Conservation (phyloP, 2,888 invertebrate species). For the Cheiracanthium punctorium region DNA sequence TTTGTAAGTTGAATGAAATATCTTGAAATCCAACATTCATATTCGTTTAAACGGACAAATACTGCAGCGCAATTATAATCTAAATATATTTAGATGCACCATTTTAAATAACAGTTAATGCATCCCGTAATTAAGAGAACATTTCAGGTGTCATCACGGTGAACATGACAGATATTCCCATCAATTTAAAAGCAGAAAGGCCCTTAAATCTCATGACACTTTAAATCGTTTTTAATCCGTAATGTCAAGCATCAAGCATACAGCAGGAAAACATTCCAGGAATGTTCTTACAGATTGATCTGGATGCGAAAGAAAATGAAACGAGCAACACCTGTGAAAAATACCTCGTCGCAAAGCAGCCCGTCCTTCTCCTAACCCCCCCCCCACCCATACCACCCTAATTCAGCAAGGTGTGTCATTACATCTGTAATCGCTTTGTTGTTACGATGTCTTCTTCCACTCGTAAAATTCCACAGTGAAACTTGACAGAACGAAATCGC, state of each 20-base stretch:
- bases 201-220: background rate
- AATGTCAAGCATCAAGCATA: background rate
- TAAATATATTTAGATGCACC: too few species aligned
- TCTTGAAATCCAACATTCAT: too few species aligned
- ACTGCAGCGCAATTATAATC: too few species aligned
- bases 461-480: background rate
- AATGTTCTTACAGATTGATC: background rate
- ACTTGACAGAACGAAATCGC: background rate
- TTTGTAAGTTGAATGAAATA: too few species aligned
- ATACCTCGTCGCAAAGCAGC: background rate
- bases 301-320: background rate
- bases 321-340: background rate
- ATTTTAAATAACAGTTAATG: too few species aligned
- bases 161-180: background rate
- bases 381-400: too few species aligned
- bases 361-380: too few species aligned
- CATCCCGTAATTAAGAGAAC: background rate
- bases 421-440: background rate
- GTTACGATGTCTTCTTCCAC: background rate
- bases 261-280: background rate
- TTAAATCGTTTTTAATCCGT: background rate
- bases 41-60: too few species aligned
- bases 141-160: background rate
- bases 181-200: background rate
- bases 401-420: background rate